Conservation (phyloP, 1,140 invertebrate species). For the Aphelenchoides besseyi region DNA sequence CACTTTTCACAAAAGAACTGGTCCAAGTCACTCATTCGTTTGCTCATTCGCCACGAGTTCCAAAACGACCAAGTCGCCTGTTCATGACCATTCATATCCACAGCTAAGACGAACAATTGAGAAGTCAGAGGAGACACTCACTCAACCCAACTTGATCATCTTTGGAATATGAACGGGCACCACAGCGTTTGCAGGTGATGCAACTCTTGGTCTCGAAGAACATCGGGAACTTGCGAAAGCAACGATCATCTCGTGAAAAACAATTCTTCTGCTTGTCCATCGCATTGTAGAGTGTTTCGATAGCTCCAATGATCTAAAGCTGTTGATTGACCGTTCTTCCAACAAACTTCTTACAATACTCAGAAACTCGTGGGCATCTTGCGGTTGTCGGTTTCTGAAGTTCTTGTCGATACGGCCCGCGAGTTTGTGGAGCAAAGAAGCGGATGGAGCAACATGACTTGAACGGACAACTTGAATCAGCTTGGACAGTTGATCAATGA, state of each 20-base stretch:
- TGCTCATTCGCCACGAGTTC: conserved; percentile 1
- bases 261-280: conserved; percentile 2
- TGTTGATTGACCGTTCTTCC: neutral
- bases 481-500: neutral
- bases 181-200: neutral
- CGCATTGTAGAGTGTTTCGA: neutral
- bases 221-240: conserved; percentile 8
- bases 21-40: neutral
- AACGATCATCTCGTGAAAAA: neutral
- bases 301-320: neutral
- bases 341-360: neutral
- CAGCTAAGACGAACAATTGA: neutral
- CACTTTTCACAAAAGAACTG: conserved; percentile 16
- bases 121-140: neutral
- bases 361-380: conserved; percentile 7
- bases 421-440: neutral
- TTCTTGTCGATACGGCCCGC: neutral
- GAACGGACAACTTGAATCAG: neutral
- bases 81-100: conserved; percentile 10
- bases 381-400: neutral
- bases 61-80: neutral
- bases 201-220: conserved; percentile 1
- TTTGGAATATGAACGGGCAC: neutral
- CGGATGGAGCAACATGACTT: neutral
- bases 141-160: conserved; percentile 4